Base-by-base conservation (phyloP, 2,888 invertebrate genomes). In the Plagodis dolabraria region DNA sequence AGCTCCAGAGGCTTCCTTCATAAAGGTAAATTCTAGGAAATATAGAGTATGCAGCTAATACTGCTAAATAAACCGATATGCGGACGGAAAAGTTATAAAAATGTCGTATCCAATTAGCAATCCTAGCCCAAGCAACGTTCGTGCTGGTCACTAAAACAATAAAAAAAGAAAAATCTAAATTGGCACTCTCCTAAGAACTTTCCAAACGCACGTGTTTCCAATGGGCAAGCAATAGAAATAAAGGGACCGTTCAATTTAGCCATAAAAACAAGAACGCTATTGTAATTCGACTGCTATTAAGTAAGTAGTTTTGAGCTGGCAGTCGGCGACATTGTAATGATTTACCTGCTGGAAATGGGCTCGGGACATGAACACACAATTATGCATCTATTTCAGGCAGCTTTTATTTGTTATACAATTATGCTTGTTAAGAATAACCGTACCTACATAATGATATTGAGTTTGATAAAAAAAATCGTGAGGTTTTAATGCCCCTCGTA, bases 331-430 rank as follows among this genome's bases (percentile, higher is more conserved):
- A 74, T 69, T 76, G 70, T 79, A 76, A 77, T 79, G 79, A 83
- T 82, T 78, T 73, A 67, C 75, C 71, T 63, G 53, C 61, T 68
- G 78, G 76, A 82, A 86, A 85, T 85, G 79, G 81, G 72, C 64
- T 67, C 64, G 70, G 66, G 74, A 76, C 86, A 86, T 79, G 86
- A 77, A 81, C 54, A 80, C 73, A 71, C 75, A 79, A 85, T 84
- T 85, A 85, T 77, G 74, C 72, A 77, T 73, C 67, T 79, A 82
- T 83, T 82, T 79, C 79, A 77, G 79, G 75, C 74, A 77, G 78
- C 72, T 74, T 79, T 79, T 79, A 76, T 83, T 80, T 77, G 68
- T 74, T 64, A 64, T 48, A 34, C 52, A 60, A 60, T 55, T 56
- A 56, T 33, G 56, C 55, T 60, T 65, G 66, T 69, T 68, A 55